Conservation (phyloP, 2,113 vertebrate genomes). For the Ailurus styani region DNA sequence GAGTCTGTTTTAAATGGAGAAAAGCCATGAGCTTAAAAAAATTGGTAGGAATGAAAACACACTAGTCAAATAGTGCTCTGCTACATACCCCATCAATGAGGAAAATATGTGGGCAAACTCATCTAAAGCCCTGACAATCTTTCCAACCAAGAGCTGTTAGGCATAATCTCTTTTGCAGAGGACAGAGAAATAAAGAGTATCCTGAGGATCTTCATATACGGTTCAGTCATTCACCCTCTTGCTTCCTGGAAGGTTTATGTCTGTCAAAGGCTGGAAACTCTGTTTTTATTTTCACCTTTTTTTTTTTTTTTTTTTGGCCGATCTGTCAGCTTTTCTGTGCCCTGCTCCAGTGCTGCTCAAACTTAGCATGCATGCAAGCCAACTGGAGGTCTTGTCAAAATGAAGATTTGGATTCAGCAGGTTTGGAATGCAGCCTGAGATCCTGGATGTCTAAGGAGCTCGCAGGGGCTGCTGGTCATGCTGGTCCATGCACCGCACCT, state of each 20-base stretch:
- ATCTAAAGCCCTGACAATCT: background rate
- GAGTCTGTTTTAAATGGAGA: background rate
- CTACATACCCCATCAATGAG: background rate
- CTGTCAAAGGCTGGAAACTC: background rate
- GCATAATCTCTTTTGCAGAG: background rate
- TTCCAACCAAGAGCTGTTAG: background rate
- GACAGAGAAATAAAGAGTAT: background rate
- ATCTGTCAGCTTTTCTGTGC: background rate
- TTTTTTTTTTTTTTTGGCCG: background rate
- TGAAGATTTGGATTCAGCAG: background rate
- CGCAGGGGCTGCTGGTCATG: accelerated
- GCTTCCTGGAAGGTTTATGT: background rate
- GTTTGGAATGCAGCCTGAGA: background rate
- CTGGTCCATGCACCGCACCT: background rate
- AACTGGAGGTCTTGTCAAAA: background rate
- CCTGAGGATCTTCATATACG: background rate
- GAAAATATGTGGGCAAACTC: background rate
- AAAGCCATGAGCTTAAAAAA: background rate
- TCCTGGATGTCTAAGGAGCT: background rate
- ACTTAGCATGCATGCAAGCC: background rate
- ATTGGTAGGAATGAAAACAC: background rate
- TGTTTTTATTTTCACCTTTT: background rate
- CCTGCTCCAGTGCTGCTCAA: background rate
- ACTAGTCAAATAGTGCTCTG: background rate
- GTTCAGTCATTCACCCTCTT: background rate